Evolutionary conservation across 2,113 vertebrate species (phyloP).

Genomic region (Saccopteryx bilineata): DNA sequence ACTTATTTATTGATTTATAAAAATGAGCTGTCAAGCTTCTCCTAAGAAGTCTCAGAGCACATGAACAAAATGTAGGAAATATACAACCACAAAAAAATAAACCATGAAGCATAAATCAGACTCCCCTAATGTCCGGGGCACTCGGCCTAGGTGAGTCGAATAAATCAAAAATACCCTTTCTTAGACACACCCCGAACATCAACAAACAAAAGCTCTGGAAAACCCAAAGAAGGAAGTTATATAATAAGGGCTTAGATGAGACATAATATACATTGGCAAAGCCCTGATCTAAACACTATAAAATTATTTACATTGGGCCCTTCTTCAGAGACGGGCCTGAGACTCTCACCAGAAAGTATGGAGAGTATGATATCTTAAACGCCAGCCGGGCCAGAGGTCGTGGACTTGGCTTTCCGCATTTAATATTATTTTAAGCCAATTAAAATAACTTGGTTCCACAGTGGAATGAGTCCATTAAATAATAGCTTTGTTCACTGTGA

Average conservation of each 20-base stretch:
- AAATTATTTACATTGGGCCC: constrained; percentile 80
- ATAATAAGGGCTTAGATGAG: constrained; percentile 78
- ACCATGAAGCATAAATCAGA: constrained; percentile 68
- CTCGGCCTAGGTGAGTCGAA: constrained; percentile 77
- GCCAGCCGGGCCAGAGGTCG: constrained; percentile 68
- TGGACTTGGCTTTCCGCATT: constrained; percentile 78
- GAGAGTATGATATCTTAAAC: constrained; percentile 79
- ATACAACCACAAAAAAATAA: constrained; percentile 84
- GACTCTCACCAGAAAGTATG: constrained; percentile 79
- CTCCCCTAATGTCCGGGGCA: constrained; percentile 68
- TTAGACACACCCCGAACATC: constrained; percentile 80
- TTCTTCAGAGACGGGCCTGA: constrained; percentile 75
- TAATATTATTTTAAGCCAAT: constrained; percentile 81
- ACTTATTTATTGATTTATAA: constrained; percentile 86
- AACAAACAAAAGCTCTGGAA: constrained; percentile 78
- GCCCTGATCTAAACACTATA: constrained; percentile 72
- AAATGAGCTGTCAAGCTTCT: constrained; percentile 80
- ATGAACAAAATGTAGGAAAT: constrained; percentile 79
- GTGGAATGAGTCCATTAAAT: constrained; percentile 84
- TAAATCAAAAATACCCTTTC: constrained; percentile 80
- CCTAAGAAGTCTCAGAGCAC: constrained; percentile 75
- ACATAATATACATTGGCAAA: constrained; percentile 79
- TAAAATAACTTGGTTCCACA: constrained; percentile 82
- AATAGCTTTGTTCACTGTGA: constrained; percentile 75
- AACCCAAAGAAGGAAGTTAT: constrained; percentile 76